Conservation (phyloP, 2,797 vertebrate genomes). For the Cryptoprocta ferox region DNA sequence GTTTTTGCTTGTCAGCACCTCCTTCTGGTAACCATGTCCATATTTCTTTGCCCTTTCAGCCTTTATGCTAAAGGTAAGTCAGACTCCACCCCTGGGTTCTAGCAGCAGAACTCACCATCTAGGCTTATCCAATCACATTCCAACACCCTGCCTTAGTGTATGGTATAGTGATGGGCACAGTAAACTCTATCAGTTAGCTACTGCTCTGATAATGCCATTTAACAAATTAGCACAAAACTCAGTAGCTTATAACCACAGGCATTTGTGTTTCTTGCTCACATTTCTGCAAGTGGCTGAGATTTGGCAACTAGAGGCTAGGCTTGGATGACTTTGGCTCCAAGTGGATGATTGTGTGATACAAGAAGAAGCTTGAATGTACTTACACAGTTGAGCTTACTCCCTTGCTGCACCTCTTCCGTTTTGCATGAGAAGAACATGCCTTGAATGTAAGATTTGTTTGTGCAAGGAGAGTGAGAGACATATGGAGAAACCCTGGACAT, state of each 20-base stretch:
- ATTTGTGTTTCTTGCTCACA: not conserved
- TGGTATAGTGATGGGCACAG: not conserved
- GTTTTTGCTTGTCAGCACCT: not conserved
- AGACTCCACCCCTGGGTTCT: not conserved
- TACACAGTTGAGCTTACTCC: not conserved
- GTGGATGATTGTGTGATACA: not conserved
- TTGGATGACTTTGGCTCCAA: not conserved
- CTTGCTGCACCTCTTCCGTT: not conserved
- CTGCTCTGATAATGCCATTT: not conserved
- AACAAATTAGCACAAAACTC: slow-evolving; percentile 7
- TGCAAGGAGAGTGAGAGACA: not conserved
- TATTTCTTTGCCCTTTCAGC: not conserved
- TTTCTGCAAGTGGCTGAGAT: not conserved
- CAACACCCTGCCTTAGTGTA: not conserved
- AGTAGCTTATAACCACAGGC: slow-evolving; percentile 7
- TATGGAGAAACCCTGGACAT: not conserved
- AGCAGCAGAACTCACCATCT: not conserved
- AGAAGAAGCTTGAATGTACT: not conserved
- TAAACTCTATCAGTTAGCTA: not conserved
- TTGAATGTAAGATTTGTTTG: not conserved
- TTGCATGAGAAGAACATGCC: not conserved
- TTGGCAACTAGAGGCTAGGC: not conserved
- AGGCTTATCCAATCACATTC: not conserved
- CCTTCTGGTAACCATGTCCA: not conserved
- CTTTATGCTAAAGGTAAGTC: not conserved